These are phyloP conservation scores for Cylloceria caligata DNA, from an alignment of 2,888 invertebrate species.

Conservation along the genomic window DNA sequence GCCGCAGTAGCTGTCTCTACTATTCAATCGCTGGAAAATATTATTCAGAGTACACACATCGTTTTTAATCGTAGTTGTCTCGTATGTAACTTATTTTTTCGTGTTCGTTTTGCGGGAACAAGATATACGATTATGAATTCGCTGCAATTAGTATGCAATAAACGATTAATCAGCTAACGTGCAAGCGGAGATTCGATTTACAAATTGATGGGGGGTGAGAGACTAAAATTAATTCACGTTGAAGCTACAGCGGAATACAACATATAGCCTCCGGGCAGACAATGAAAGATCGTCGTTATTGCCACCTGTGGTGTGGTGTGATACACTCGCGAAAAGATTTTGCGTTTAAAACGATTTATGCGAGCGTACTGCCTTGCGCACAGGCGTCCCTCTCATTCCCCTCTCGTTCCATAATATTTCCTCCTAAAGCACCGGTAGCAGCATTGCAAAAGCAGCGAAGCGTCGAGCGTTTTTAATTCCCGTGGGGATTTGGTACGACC, in stretches of 20 bases:
- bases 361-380: slow-evolving; percentile 57
- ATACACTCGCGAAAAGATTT: slow-evolving; percentile 67
- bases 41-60: not conserved
- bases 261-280: slow-evolving; percentile 28
- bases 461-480: slow-evolving; percentile 66
- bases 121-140: not conserved
- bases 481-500: slow-evolving; percentile 61
- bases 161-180: slow-evolving; percentile 31
- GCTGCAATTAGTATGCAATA: slow-evolving; percentile 3
- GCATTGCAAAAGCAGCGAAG: slow-evolving; percentile 54
- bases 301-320: slow-evolving; percentile 45
- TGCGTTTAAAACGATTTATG: slow-evolving; percentile 65
- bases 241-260: slow-evolving; percentile 17
- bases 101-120: not conserved
- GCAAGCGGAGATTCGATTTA: slow-evolving; percentile 49
- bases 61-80: not conserved
- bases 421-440: slow-evolving; percentile 57
- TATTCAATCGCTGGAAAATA: slow-evolving; percentile 6
- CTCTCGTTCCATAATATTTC: slow-evolving; percentile 62
- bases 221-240: slow-evolving; percentile 37
- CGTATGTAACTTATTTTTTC: not conserved
- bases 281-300: slow-evolving; percentile 59
- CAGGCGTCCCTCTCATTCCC: slow-evolving; percentile 56
- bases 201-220: slow-evolving; percentile 7
- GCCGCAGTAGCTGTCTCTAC: not conserved